Evolutionary conservation across 2,888 invertebrate genomes (phyloP).

Genomic region (Nomada ferruginata): DNA sequence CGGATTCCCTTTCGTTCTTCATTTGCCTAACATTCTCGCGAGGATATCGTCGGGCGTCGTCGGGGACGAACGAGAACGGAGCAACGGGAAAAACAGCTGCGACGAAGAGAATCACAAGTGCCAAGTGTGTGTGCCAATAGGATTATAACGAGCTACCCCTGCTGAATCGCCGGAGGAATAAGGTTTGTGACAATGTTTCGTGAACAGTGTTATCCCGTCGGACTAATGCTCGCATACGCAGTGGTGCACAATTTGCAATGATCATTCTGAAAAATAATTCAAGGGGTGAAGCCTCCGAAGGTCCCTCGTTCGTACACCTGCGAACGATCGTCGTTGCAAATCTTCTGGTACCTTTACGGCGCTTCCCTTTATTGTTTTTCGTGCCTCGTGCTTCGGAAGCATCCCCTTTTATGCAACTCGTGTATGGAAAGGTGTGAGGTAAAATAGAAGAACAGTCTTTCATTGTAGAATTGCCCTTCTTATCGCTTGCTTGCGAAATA

Average conservation of each 20-base stretch:
- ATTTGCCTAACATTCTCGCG: slow-evolving; percentile 6
- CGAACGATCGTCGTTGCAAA: neutral
- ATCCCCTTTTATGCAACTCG: neutral
- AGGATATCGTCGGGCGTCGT: neutral
- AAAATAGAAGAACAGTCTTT: no score
- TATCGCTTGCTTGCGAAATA: neutral
- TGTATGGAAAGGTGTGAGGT: neutral
- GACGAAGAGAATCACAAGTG: slow-evolving; percentile 70
- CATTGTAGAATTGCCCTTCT: neutral
- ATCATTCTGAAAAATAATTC: neutral
- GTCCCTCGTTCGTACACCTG: neutral
- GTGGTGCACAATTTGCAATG: slow-evolving; percentile 29
- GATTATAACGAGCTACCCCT: slow-evolving; percentile 68
- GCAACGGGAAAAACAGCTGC: slow-evolving; percentile 23
- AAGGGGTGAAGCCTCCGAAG: neutral
- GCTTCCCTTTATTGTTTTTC: neutral
- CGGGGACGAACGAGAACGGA: slow-evolving; percentile 7
- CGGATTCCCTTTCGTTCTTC: slow-evolving; percentile 42
- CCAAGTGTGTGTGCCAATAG: slow-evolving; percentile 82
- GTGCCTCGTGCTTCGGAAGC: neutral
- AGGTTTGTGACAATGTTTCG: slow-evolving; percentile 72
- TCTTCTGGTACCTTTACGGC: slow-evolving; percentile 5
- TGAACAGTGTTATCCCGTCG: slow-evolving; percentile 57
- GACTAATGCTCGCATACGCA: neutral
- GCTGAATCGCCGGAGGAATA: slow-evolving; percentile 31